Percentiles rank a stretch among this genome's conserved stretches.
Evolutionary conservation across 2,797 vertebrate species (phyloP).

Genomic region (Parambassis ranga): DNA sequence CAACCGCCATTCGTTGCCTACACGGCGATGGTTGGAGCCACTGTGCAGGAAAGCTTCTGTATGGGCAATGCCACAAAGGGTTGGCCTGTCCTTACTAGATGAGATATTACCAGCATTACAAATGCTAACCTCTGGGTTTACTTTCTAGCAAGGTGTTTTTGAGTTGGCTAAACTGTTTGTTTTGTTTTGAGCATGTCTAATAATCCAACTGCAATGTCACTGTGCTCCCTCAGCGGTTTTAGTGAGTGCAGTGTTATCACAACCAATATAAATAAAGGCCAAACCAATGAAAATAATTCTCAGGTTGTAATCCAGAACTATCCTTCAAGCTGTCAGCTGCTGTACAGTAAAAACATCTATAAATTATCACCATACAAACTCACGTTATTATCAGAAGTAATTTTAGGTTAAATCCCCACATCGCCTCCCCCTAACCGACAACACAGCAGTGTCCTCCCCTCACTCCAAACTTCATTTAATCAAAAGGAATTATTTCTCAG

Average conservation of each 20-base stretch:
- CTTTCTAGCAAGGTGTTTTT: neutral
- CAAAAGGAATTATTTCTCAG: constrained; percentile 69
- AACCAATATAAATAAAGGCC: neutral
- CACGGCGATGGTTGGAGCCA: too few relatives aligned
- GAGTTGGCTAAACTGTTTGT: neutral
- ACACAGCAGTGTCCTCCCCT: constrained; percentile 11
- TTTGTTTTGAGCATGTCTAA: neutral
- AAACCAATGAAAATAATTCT: neutral
- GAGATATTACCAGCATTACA: neutral
- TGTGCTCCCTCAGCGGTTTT: neutral
- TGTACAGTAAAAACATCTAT: neutral
- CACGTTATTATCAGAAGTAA: constrained; percentile 35
- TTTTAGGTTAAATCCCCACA: constrained; percentile 37
- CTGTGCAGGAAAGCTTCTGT: too few relatives aligned
- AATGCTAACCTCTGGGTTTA: neutral
- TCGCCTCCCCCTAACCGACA: constrained; percentile 18
- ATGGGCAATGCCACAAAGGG: too few relatives aligned
- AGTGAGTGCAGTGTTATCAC: neutral
- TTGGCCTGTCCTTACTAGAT: too few relatives aligned
- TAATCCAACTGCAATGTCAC: neutral
- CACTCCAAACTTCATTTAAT: constrained; percentile 64
- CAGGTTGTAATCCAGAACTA: constrained; percentile 6
- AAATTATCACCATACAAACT: constrained; percentile 21
- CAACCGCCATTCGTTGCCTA: too few relatives aligned
- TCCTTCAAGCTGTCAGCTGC: constrained; percentile 25